Evolutionary conservation across 2,797 vertebrate genomes (phyloP), one percentile per base, ranked within the genome.

Genomic region (Peromyscus melanophrys): DNA sequence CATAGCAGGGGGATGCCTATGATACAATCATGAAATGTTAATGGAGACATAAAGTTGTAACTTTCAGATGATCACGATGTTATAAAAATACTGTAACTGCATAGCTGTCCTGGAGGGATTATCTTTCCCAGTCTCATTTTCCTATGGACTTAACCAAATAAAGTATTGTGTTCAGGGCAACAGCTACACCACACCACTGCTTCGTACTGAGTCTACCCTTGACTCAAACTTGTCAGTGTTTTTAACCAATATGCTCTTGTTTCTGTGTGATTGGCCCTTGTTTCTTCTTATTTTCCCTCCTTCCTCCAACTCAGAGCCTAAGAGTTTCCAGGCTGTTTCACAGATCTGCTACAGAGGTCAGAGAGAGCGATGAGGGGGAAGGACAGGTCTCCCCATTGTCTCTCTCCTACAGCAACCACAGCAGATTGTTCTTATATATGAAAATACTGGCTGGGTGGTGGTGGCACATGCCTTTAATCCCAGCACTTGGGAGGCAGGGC

Each of bases 111-210:
- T n/a, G 29, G 9, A 91, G 27, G 82, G 12, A 73, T 0, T 0
- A 17, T 3, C 2, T 16, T 59, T 14, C 23, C 57, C 9, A 37
- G 43, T 49, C 73, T 90, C 31, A 6, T 6, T 67, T 25, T 31
- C 43, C 61, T 85, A 67, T 49, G 12, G 2, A 46, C 10, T 49
- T 43, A 43, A 27, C 16, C n/a, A 43, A 80, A 61, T 25, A 43
- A 86, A 63, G 11, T 43, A 25, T 23, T 16, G 1, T 1, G 8
- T 49, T 57, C 6, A 37, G 34, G 8, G 1, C 40, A 80, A 75
- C 1, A 25, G 78, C 57, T 52, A 17, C 12, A n/a, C n/a, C 19
- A 52, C 4, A 31, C 23, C 0, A 0, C 11, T 31, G 55, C 13
- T 14, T 96, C 52, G 17, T 27, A 52, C 0, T 27, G 71, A 90